Percentiles rank a stretch among this genome's conserved stretches.
phyloP scores from a whole-genome alignment of 2,888 invertebrate genomes.

The Sericinus montela region DNA sequence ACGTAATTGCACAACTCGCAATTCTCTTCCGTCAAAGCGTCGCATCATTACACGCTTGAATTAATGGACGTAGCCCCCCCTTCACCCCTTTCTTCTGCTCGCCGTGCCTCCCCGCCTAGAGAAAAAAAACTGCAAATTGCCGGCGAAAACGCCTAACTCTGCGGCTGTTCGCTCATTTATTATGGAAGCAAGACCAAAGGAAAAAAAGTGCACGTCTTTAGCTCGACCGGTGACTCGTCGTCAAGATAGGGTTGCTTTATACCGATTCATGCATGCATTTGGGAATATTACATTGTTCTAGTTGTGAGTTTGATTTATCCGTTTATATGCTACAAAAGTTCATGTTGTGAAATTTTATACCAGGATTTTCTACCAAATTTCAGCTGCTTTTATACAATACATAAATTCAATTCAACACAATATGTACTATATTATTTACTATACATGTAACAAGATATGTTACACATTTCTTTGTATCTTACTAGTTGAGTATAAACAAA shows the following conservation, averaged over 20 bases:
- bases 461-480: too few species aligned
- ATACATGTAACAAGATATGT: too few species aligned
- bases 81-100: background rate
- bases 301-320: too few species aligned
- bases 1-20: conserved; percentile 50
- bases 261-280: too few species aligned
- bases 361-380: too few species aligned
- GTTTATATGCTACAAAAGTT: too few species aligned
- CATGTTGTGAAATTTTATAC: too few species aligned
- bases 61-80: conserved; percentile 31
- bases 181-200: conserved; percentile 44
- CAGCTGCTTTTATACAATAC: too few species aligned
- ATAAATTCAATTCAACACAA: too few species aligned
- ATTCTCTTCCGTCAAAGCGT: conserved; percentile 39
- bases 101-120: conserved; percentile 6
- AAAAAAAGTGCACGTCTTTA: conserved; percentile 30
- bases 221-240: background rate
- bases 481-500: too few species aligned
- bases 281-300: too few species aligned
- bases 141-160: conserved; percentile 29
- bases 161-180: conserved; percentile 49
- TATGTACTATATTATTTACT: too few species aligned
- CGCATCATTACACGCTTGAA: conserved; percentile 41
- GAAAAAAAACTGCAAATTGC: conserved; percentile 32
- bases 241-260: background rate